Evolutionary conservation across 35 echinoderm and acorn worm genomes (phyloP), one percentile per base, ranked within the genome.

Genomic region (Eucidaris tribuloides): DNA sequence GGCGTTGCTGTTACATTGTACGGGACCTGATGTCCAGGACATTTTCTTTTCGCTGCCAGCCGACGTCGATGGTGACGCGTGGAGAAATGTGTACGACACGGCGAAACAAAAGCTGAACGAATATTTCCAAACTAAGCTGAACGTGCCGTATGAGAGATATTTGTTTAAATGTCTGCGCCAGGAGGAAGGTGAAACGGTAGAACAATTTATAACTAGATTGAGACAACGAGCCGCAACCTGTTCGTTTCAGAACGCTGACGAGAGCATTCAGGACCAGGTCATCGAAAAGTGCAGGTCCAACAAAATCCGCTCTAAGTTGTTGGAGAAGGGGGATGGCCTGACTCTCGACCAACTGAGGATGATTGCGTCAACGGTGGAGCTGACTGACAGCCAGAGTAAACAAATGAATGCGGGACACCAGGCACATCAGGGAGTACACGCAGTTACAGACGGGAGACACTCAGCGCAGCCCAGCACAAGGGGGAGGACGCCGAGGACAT

Each of bases 241-340:
- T 81, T 27, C 29, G 3, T 87, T 76, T 74, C 72, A 82, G 18
- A 64, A 85, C 39, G 20, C 49, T 20, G 5, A 83, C 24, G 87
- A 78, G 44, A 54, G 46, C 70, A 58, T 4, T 54, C 2, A 57
- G 4, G 55, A 91, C 35, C 82, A 68, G 52, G 88, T 91, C 2
- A 91, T 91, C 20, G 82, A 80, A 70, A 85, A 91, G 37, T 91
- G 88, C 54, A 91, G 41, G 46, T 91, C 88, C 20, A n/a, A 20
- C 18, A 91, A 78, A 27, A 78, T 91, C 24, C 1, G 55, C 25
- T 23, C 49, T 14, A 91, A n/a, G 36, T 91, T 29, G 40, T 29
- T 85, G 42, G 66, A 78, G 50, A 91, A 85, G 49, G 82, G 88
- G 15, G 3, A 91, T 18, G 71, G 37, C 68, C 30, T 86, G 52